A percentile compares a stretch with the other conserved stretches of the same genome.
Conservation (phyloP, 2,888 invertebrate genomes). For the Eupithecia centaureata region DNA sequence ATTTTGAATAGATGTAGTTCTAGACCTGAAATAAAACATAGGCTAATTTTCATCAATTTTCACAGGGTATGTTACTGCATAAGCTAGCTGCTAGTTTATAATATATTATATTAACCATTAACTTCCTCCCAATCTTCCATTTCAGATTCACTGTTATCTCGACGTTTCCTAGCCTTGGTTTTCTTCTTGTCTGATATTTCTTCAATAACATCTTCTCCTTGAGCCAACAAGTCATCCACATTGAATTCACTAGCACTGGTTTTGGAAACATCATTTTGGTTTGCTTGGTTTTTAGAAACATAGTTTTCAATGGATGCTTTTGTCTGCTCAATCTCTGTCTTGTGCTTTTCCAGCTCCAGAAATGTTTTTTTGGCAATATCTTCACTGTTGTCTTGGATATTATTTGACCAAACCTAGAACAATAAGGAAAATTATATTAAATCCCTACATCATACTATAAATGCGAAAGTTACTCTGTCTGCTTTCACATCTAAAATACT, state of each 20-base stretch:
- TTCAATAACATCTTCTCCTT: conserved; percentile 83
- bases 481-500: too few species aligned
- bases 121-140: conserved; percentile 91
- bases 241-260: conserved; percentile 63
- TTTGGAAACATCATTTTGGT: conserved; percentile 75
- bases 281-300: conserved; percentile 52
- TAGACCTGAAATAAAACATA: too few species aligned
- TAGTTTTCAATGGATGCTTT: conserved; percentile 83
- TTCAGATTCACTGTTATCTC: conserved; percentile 84
- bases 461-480: too few species aligned
- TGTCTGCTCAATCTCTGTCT: conserved; percentile 84
- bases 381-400: conserved; percentile 66
- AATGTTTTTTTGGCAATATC: conserved; percentile 80
- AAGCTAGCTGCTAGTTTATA: not conserved
- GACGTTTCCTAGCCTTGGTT: conserved; percentile 54
- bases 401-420: conserved; percentile 69
- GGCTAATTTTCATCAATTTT: not conserved
- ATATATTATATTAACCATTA: conserved; percentile 71
- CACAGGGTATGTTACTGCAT: too few species aligned
- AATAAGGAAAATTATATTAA: not conserved
- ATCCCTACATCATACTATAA: too few species aligned
- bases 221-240: conserved; percentile 86
- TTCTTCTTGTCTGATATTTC: conserved; percentile 53
- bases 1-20: too few species aligned
- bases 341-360: conserved; percentile 83